Conservation (phyloP, 2,113 vertebrate species). For the Misgurnus mizolepis region DNA sequence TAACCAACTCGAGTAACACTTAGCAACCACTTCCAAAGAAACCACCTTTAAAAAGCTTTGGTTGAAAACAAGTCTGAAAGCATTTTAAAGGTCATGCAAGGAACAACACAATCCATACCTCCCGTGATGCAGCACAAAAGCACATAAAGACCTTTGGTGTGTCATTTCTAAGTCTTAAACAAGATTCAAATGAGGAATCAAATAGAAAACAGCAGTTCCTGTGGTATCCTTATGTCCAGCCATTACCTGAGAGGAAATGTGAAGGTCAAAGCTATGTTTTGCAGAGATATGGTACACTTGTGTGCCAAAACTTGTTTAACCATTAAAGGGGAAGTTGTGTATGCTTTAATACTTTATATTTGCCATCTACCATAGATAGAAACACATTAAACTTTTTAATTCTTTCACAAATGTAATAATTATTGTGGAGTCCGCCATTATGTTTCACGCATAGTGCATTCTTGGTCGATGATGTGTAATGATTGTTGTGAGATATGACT, state of each 20-base stretch:
- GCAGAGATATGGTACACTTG: no score
- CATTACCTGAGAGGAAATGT: slow-evolving; percentile 32
- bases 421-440: no score
- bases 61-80: not conserved
- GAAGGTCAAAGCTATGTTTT: slow-evolving; percentile 43
- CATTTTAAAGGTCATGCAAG: slow-evolving; percentile 19
- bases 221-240: slow-evolving; percentile 25
- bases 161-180: not conserved
- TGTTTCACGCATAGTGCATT: no score
- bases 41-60: slow-evolving; percentile 10
- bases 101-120: slow-evolving; percentile 8
- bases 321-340: no score
- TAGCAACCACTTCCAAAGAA: slow-evolving; percentile 8
- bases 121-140: not conserved
- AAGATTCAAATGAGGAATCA: slow-evolving; percentile 14
- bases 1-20: slow-evolving; percentile 1
- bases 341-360: no score
- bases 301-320: no score
- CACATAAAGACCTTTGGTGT: slow-evolving; percentile 3
- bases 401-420: no score
- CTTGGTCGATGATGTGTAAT: no score
- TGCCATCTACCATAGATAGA: no score
- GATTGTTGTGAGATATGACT: no score
- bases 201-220: not conserved
- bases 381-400: no score